phyloP scores from a whole-genome alignment of 2,888 invertebrate species.

The Sinopyrophorus schimmeli region DNA sequence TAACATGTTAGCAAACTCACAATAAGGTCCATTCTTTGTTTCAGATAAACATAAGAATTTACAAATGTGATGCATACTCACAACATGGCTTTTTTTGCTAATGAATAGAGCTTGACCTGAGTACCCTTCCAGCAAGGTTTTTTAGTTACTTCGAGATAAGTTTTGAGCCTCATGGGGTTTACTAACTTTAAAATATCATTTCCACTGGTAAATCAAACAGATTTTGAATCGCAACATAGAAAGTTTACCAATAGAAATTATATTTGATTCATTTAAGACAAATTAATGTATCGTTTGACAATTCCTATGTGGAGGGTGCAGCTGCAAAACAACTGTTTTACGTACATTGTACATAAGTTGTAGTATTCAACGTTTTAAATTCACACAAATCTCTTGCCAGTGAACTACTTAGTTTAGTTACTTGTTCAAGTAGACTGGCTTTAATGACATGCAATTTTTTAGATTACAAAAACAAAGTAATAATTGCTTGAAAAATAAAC shows the following conservation, averaged over 20 bases:
- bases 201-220: conserved; percentile 23
- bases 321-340: conserved; percentile 22
- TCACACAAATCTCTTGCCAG: conserved; percentile 19
- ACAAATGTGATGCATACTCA: conserved; percentile 38
- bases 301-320: conserved; percentile 29
- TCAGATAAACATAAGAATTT: conserved; percentile 33
- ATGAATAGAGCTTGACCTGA: conserved; percentile 42
- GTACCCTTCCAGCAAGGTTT: conserved; percentile 55
- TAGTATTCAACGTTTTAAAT: conserved; percentile 10
- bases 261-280: conserved; percentile 21
- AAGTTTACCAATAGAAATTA: conserved; percentile 22
- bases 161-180: conserved; percentile 33
- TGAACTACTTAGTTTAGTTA: conserved; percentile 16
- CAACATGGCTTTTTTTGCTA: conserved; percentile 36
- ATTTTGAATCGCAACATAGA: no score
- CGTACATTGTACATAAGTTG: no score
- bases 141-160: conserved; percentile 34
- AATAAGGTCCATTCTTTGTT: conserved; percentile 30
- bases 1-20: conserved; percentile 50
- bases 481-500: not conserved
- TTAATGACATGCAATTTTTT: conserved; percentile 9
- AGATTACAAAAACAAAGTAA: conserved; percentile 1
- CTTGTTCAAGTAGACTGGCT: conserved; percentile 16
- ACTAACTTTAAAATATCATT: conserved; percentile 26
- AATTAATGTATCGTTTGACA: conserved; percentile 25